Evolutionary conservation across 2,113 vertebrate genomes (phyloP).

Genomic region (Microtus ochrogaster): DNA sequence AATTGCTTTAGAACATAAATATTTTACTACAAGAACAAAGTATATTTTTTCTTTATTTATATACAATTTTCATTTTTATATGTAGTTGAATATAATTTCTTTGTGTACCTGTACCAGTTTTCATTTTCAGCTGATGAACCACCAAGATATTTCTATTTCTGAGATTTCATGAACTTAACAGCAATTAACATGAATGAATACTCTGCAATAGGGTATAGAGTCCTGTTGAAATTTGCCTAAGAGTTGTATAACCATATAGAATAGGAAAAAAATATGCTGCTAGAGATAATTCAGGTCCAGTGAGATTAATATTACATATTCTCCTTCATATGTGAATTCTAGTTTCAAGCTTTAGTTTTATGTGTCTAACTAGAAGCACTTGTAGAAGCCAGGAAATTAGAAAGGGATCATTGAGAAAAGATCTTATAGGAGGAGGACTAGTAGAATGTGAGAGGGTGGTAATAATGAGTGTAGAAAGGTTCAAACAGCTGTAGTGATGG

Average conservation of each 20-base stretch:
- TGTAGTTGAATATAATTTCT: neutral
- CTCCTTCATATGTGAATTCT: no score
- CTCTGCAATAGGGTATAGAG: neutral
- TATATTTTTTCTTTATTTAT: neutral
- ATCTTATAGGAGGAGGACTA: fast-evolving
- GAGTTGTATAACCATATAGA: no score
- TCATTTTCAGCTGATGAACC: neutral
- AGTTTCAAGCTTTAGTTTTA: neutral
- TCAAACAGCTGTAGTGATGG: neutral
- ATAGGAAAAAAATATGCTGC: neutral
- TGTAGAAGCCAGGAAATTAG: neutral
- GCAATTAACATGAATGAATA: no score
- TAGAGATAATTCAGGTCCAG: no score
- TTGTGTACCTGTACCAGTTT: neutral
- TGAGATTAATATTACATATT: neutral
- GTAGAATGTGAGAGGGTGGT: neutral
- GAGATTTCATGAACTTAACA: neutral
- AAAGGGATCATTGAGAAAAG: neutral
- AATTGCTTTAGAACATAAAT: neutral
- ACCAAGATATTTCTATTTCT: neutral
- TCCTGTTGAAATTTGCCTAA: neutral
- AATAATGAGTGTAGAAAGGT: neutral
- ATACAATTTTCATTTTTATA: neutral
- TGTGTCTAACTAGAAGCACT: neutral
- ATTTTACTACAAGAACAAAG: neutral